Conservation (phyloP, 2,888 invertebrate genomes). For the Herminia tarsipennalis region DNA sequence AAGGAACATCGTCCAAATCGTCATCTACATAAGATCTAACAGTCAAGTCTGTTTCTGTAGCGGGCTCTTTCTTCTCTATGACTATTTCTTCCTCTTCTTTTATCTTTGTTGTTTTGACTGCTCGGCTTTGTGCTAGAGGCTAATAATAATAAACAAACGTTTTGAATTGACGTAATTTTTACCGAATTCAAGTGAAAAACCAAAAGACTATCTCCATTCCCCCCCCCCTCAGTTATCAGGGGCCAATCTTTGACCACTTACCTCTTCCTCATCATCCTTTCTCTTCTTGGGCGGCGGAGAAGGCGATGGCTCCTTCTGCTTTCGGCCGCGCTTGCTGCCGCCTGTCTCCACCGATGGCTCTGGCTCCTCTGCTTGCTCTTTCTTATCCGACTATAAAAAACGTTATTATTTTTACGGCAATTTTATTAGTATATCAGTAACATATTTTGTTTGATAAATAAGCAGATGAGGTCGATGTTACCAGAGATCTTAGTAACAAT, state of each 20-base stretch:
- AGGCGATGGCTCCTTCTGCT: conserved; percentile 79
- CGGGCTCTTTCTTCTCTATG: conserved; percentile 37
- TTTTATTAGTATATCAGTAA: too few species aligned
- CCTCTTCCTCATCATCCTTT: conserved; percentile 74
- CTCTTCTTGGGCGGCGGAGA: conserved; percentile 67
- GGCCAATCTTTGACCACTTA: too few species aligned
- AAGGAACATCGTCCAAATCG: conserved; percentile 70
- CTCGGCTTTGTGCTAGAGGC: conserved; percentile 69
- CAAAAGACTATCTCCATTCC: too few species aligned
- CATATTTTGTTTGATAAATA: too few species aligned
- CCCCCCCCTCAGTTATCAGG: too few species aligned
- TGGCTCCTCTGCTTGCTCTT: conserved; percentile 32
- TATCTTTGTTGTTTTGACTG: conserved; percentile 58
- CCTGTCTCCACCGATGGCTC: conserved; percentile 61
- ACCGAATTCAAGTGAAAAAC: too few species aligned
- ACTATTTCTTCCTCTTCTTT: conserved; percentile 64
- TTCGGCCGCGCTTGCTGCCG: conserved; percentile 77
- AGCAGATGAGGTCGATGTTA: too few species aligned
- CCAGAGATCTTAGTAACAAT: too few species aligned
- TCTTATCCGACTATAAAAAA: conserved; percentile 11
- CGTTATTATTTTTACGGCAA: too few species aligned
- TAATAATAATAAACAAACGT: neutral
- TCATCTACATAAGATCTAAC: conserved; percentile 69
- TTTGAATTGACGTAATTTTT: too few species aligned
- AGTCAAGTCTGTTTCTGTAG: conserved; percentile 49